Base-by-base conservation (phyloP, 1,140 invertebrate genomes). In the Drosophila suzukii region DNA sequence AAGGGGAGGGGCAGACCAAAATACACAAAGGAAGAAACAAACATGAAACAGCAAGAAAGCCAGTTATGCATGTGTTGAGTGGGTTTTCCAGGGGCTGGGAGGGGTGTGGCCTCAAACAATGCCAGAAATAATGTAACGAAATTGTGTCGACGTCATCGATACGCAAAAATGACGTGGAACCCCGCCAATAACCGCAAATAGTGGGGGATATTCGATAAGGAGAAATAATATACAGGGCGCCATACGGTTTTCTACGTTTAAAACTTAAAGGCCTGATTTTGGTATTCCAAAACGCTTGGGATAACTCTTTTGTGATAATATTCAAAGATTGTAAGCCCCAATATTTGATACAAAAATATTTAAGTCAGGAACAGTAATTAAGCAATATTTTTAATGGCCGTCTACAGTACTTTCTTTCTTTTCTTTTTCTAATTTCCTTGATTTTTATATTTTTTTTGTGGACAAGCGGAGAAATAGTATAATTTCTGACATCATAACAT, bases 61-160 rank as follows among this genome's bases (percentile, higher is more conserved):
- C 53, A 36, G 44, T 41, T 60, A 39, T 47, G 41, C 15, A 54
- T 41, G 66, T 43, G 51, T 41, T 66, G 50, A 44, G 13, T 51
- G 44, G 70, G n/a, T 24, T 59, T 41, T 34, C n/a, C 11, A 12
- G 20, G 36, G 17, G 34, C 6, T 43, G 12, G 17, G 15, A 30
- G 43, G 47, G 38, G 57, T 20, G 20, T 38, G 47, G 20, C 62
- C 65, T 54, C 68, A 86, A 86, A 78, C 67, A 88, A 82, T 82
- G 71, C 77, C 73, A 81, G 62, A 81, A 68, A 76, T 70, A 74
- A 75, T 80, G 62, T 78, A 71, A 68, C 55, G 53, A 68, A 82
- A 76, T 82, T 86, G 79, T 79, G 83, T 79, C 71, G 79, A 71
- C 83, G 83, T 86, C 83, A 88, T 86, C 83, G 83, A 86, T 86